Conservation (phyloP, 2,888 invertebrate genomes). For the Drosophila differens region DNA sequence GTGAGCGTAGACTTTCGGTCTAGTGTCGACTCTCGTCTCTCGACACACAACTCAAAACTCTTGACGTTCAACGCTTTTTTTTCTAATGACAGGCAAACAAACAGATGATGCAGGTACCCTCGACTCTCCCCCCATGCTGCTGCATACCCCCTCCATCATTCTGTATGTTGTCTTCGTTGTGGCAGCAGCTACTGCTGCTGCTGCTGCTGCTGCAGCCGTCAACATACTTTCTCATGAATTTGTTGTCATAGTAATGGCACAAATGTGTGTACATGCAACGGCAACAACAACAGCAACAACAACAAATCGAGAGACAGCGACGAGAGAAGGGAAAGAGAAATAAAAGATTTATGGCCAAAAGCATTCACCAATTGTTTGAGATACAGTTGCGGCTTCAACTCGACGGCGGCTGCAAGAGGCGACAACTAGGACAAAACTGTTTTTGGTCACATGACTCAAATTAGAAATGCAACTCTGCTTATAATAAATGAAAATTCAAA, state of each 20-base stretch:
- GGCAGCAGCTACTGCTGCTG: conserved; percentile 55
- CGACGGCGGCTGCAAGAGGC: conserved; percentile 51
- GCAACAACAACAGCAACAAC: conserved; percentile 34
- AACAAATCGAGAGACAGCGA: conserved; percentile 43
- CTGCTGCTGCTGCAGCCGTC: conserved; percentile 18
- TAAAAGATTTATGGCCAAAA: conserved; percentile 73
- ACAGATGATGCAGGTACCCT: conserved; percentile 67
- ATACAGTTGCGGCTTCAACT: conserved; percentile 39
- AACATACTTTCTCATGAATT: conserved; percentile 74
- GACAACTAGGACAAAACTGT: conserved; percentile 81
- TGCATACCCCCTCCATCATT: conserved; percentile 9
- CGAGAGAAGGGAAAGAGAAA: conserved; percentile 28
- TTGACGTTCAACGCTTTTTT: conserved; percentile 67
- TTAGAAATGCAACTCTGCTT: conserved; percentile 76
- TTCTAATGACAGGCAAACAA: conserved; percentile 80
- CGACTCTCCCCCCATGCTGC: conserved; percentile 15
- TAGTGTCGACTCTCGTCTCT: conserved; percentile 67
- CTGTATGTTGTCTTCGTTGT: conserved; percentile 39
- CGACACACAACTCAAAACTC: conserved; percentile 49
- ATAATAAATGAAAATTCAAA: conserved; percentile 80
- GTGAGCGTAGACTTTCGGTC: conserved; percentile 78
- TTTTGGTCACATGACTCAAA: conserved; percentile 78
- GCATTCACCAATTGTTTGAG: conserved; percentile 77
- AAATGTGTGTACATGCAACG: conserved; percentile 59
- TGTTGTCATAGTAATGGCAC: conserved; percentile 68